Percentiles rank a stretch among this genome's conserved stretches.
Evolutionary conservation across 2,113 vertebrate species (phyloP).

Genomic region (Gallinago jamesoni): DNA sequence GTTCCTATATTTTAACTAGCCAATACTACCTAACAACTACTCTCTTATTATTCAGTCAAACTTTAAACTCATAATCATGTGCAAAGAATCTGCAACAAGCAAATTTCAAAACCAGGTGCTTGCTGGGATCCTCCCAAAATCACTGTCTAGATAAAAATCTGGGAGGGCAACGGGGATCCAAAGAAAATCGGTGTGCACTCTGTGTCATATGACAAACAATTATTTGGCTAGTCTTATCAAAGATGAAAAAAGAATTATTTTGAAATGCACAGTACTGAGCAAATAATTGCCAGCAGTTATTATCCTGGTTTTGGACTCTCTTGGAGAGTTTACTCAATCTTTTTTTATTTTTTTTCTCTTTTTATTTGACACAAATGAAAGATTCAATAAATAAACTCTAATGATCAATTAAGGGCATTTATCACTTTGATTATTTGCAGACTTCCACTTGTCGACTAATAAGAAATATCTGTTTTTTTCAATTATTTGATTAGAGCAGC

Average conservation of each 20-base stretch:
- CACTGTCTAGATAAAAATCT: neutral
- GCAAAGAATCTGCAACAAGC: neutral
- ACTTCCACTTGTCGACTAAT: neutral
- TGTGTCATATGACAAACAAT: neutral
- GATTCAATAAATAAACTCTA: neutral
- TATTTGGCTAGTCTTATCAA: neutral
- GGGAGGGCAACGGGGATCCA: neutral
- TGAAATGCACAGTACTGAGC: neutral
- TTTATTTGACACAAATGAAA: neutral
- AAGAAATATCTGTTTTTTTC: neutral
- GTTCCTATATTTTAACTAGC: neutral
- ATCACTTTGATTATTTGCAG: neutral
- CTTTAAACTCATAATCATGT: neutral
- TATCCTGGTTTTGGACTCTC: neutral
- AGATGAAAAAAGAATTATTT: neutral
- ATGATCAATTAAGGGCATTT: neutral
- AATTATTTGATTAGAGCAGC: neutral
- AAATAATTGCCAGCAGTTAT: neutral
- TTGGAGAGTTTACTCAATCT: neutral
- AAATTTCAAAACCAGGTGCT: neutral
- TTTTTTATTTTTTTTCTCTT: neutral
- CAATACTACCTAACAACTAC: neutral
- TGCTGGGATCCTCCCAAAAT: neutral
- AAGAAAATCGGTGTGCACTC: neutral
- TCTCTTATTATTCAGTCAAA: neutral